Conservation (phyloP, 2,888 invertebrate genomes). For the Nemotelus pantherinus region DNA sequence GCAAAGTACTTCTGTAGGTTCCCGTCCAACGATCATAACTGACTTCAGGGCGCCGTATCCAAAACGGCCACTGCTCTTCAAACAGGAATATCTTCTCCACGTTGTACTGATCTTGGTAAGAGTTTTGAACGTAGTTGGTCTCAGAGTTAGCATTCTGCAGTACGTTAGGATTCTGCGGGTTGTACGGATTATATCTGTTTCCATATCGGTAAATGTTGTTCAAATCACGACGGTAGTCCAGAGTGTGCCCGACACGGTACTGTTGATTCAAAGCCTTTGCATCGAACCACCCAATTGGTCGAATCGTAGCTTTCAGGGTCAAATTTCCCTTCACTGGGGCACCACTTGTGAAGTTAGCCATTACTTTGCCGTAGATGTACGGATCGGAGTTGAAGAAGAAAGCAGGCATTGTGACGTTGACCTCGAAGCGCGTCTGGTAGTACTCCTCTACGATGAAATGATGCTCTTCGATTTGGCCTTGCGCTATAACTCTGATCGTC, state of each 20-base stretch:
- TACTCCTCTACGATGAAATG: conserved; percentile 92
- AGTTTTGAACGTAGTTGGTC: conserved; percentile 59
- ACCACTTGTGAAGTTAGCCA: conserved; percentile 96
- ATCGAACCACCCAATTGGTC: conserved; percentile 73
- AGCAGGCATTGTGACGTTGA: conserved; percentile 94
- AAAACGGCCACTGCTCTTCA: conserved; percentile 83
- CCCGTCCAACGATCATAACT: conserved; percentile 60
- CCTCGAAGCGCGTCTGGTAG: conserved; percentile 93
- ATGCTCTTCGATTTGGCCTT: conserved; percentile 87
- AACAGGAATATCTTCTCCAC: conserved; percentile 81
- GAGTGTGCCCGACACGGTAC: conserved; percentile 64
- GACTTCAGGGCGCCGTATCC: conserved; percentile 75
- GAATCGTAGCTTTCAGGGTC: conserved; percentile 81
- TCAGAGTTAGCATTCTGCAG: conserved; percentile 49
- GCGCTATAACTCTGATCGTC: conserved; percentile 88
- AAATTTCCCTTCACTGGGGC: conserved; percentile 90
- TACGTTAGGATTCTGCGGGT: conserved; percentile 7
- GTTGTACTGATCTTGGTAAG: conserved; percentile 69
- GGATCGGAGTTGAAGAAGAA: conserved; percentile 90
- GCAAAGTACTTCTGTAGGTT: conserved; percentile 69
- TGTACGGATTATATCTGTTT: conserved; percentile 27
- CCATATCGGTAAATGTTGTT: conserved; percentile 44
- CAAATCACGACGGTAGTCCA: conserved; percentile 54
- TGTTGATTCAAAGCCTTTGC: conserved; percentile 69
- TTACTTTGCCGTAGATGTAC: conserved; percentile 84